Evolutionary conservation across 1,140 invertebrate species (phyloP).

Genomic region (Drosophila serrata): DNA sequence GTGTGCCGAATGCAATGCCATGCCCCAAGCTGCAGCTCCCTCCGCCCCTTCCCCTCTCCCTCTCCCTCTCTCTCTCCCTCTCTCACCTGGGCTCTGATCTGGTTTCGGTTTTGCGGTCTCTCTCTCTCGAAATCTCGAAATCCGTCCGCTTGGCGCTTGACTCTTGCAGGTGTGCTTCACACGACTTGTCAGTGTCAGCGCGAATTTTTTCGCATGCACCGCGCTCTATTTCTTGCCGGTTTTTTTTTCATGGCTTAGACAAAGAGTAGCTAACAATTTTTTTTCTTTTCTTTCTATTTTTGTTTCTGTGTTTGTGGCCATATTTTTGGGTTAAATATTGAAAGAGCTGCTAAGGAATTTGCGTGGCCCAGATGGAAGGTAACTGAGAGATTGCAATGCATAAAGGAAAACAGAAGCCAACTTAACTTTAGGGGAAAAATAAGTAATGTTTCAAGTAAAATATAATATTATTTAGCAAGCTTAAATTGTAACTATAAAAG

Average conservation of each 20-base stretch:
- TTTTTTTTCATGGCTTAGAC: constrained; percentile 24
- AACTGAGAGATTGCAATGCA: constrained; percentile 17
- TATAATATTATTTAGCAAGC: too few relatives aligned
- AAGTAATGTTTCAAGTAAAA: neutral
- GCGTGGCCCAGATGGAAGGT: constrained; percentile 11
- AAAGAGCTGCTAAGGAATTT: constrained; percentile 40
- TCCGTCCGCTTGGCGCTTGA: constrained; percentile 57
- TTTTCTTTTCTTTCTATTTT: constrained; percentile 13
- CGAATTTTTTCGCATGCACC: constrained; percentile 41
- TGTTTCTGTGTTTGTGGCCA: constrained; percentile 21
- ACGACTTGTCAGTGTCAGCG: constrained; percentile 81
- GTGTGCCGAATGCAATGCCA: constrained; percentile 38
- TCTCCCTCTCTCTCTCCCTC: neutral
- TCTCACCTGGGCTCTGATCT: constrained; percentile 30
- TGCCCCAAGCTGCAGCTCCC: constrained; percentile 6
- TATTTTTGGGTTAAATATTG: constrained; percentile 53
- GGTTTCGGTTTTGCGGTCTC: constrained; percentile 60
- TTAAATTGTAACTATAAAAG: neutral
- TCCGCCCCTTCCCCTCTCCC: neutral
- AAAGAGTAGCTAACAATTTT: constrained; percentile 32
- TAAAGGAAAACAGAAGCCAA: too few relatives aligned
- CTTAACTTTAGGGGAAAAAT: neutral
- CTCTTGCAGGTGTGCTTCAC: constrained; percentile 81
- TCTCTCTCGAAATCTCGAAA: constrained; percentile 56
- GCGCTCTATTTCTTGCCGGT: constrained; percentile 33